Evolutionary conservation across 2,113 vertebrate species (phyloP), one percentile per base, ranked within the genome.

Genomic region (Atlantisia rogersi): DNA sequence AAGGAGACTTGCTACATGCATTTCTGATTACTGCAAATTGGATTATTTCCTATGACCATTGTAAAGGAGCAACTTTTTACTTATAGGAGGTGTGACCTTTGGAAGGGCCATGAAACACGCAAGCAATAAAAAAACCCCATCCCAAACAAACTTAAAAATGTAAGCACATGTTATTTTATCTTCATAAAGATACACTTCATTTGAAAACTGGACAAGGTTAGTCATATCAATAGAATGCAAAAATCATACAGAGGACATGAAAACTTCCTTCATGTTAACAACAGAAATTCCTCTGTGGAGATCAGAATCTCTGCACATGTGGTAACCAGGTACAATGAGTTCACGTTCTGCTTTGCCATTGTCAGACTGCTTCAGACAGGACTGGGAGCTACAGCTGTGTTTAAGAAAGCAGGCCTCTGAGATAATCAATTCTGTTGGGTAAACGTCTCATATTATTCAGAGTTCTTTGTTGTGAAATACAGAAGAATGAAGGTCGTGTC

Each of bases 361-460:
- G 50, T 92, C 70, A 92, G 60, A 68, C 28, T 63, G 37, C 79
- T 80, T 67, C 62, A 88, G 42, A 82, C 58, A 94, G 46, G 29
- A 60, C 48, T 93, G 53, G 48, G 62, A 95, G 68, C 67, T 70
- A 32, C 42, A 86, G 77, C 70, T 95, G 58, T 89, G 65, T 70
- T 95, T 81, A 39, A 83, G 79, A 78, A 96, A 93, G 40, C 16
- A 96, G 56, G 71, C 28, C 85, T 80, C 25, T 91, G 62, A 92
- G 71, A 71, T 71, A 94, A 95, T 86, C 58, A 86, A 73, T 94
- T 94, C 37, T 60, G 40, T 59, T 91, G 88, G 64, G 60, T 94
- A 95, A 96, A 81, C 37, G 88, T 92, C n/a, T 90, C 65, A 82
- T 86, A 86, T 88, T 94, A 64, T 67, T 92, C 65, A 82, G 55